A percentile compares a stretch with the other conserved stretches of the same genome.
These are phyloP conservation scores for Nymphalis urticae DNA, from an alignment of 2,888 invertebrate species.

Conservation along the genomic window DNA sequence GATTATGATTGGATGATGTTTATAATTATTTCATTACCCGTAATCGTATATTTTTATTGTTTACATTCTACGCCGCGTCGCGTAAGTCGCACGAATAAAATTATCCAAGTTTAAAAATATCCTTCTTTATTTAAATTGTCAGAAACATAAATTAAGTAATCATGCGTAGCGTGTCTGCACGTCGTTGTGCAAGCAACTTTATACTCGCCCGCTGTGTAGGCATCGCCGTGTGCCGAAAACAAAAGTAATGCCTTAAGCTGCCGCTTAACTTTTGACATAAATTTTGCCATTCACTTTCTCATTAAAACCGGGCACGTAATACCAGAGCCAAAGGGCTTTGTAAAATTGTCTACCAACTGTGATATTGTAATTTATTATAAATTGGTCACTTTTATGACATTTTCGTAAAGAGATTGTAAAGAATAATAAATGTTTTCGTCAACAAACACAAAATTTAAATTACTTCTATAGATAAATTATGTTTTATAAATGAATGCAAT, in stretches of 20 bases:
- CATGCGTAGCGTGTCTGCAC: too few relatives aligned
- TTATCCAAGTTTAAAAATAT: too few relatives aligned
- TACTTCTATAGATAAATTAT: too few relatives aligned
- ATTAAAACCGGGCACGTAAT: constrained; percentile 63
- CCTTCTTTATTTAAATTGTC: too few relatives aligned
- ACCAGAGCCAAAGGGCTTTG: constrained; percentile 47
- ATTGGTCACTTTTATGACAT: constrained; percentile 30
- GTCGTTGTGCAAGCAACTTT: background rate
- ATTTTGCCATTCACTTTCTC: constrained; percentile 64
- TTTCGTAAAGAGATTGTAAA: constrained; percentile 11
- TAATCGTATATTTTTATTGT: too few relatives aligned
- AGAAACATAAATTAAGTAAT: background rate
- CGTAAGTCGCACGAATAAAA: too few relatives aligned
- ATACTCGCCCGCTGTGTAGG: background rate
- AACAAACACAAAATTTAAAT: background rate
- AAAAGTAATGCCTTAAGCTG: constrained; percentile 45
- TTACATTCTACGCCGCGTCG: too few relatives aligned
- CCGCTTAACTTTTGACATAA: constrained; percentile 70
- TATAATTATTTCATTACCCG: too few relatives aligned
- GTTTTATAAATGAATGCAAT: too few relatives aligned
- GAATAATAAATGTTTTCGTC: constrained; percentile 3
- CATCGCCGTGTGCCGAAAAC: constrained; percentile 7
- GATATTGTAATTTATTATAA: constrained; percentile 41
- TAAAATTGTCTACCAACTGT: constrained; percentile 41
- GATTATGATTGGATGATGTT: too few relatives aligned